Evolutionary conservation across 2,797 vertebrate genomes (phyloP), one percentile per base, ranked within the genome.

Genomic region (Xiphophorus birchmanni): DNA sequence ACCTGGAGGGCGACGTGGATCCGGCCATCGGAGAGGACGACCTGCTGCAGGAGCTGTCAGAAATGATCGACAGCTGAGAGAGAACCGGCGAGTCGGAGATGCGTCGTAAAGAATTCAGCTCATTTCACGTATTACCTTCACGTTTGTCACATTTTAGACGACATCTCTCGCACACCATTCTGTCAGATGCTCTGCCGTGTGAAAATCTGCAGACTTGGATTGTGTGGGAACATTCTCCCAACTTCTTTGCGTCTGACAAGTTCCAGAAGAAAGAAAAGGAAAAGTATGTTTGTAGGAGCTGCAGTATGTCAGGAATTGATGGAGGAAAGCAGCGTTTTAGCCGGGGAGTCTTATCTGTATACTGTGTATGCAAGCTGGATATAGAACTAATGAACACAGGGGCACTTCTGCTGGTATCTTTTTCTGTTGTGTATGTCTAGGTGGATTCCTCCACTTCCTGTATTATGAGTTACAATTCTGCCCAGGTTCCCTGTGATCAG

Each of bases 1-100:
- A 97, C 73, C 91, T 98, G 78, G 97, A 97, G 85, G 97, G 94
- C 8, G 97, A 97, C 9, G 95, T 98, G 15, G 98, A 99, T 83
- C 95, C 97, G 0, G 96, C 94, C 35, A 97, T 99, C 4, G 97
- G 97, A 26, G 98, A 94, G 73, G 94, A 95, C 1, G 95, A 97
- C 84, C 86, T 95, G 75, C 83, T 94, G 65, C 92, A 93, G 80
- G 94, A 95, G 35, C 90, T 95, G 72, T 93, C 92, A 0, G 92
- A 94, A 35, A 94, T 94, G 94, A 94, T 94, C 50, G 93, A 94
- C 93, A 95, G 93, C 88, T 95, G 91, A 94, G 82, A 74, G 58
- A 13, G 54, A 15, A 40, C 44, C 9, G 0, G 1, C 74, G 50
- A 26, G 50, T 52, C 8, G 2, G 52, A 26, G 52, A 54, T 10